Evolutionary conservation across 2,797 vertebrate species (phyloP), one percentile per base, ranked within the genome.

Genomic region (Acipenser oxyrinchus): DNA sequence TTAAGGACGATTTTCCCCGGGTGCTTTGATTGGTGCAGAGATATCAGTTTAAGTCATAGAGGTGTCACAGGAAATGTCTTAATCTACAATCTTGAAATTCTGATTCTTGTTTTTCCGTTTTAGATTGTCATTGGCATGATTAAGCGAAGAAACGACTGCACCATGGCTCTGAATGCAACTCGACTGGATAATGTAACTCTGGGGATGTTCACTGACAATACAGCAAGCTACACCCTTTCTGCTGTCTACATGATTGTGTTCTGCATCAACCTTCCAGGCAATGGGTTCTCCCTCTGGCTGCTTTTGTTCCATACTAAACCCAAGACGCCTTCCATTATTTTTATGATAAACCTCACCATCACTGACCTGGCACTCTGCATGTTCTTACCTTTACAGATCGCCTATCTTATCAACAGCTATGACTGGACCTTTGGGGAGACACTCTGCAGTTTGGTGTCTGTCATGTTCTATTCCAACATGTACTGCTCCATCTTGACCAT

Each of bases 311-410:
- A 83, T 69, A 93, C 93, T 52, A 88, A 86, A 15, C 94, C 95
- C 6, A 90, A 88, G 77, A 92, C 90, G 0, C 81, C 93, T 1
- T 92, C 94, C 23, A 87, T 93, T 71, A 91, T 98, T 76, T 94
- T 95, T 80, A 97, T 98, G 95, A 95, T 97, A 72, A 94, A 98
- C 73, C 89, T 98, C 51, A 96, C 92, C 69, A 69, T 95, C 67
- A 94, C 94, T 0, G 96, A 98, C 79, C 78, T 98, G 66, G 80
- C 84, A 50, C 78, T 97, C 3, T 93, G 91, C 2, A 4, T 68
- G 6, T 91, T 88, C 48, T 82, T 98, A 48, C 96, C 96, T 0
- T 95, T 97, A 76, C 95, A 98, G 85, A 93, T 95, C 55, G 8
- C 13, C 18, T 98, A 98, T 75, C 93, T 92, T 73, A 55, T 88